Percentiles rank a stretch among this genome's conserved stretches.
These are phyloP conservation scores for Actinia tenebrosa DNA, from an alignment of 64 coral and sea anemone genomes.

Conservation along the genomic window DNA sequence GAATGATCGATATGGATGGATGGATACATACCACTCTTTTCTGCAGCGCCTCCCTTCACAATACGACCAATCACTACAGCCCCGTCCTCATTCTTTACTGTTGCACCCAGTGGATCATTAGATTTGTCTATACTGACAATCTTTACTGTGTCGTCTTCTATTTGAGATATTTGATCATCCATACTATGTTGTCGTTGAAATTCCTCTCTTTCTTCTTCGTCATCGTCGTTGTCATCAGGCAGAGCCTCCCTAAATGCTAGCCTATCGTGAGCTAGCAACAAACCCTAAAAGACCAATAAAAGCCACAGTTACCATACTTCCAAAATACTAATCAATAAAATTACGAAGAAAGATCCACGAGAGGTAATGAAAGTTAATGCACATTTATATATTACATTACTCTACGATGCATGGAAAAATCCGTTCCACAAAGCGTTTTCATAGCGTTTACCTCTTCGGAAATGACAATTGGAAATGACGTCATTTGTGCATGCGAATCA, in stretches of 20 bases:
- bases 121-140: constrained; percentile 94
- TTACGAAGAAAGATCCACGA: too few relatives aligned
- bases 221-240: constrained; percentile 65
- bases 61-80: constrained; percentile 90
- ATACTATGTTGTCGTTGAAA: not conserved
- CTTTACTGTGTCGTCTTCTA: constrained; percentile 85
- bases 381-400: too few relatives aligned
- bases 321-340: not conserved
- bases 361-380: too few relatives aligned
- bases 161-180: constrained; percentile 66
- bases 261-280: constrained; percentile 88
- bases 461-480: too few relatives aligned
- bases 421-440: too few relatives aligned
- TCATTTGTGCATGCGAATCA: too few relatives aligned
- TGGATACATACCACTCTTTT: constrained; percentile 71
- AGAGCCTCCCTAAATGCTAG: constrained; percentile 83
- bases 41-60: constrained; percentile 84
- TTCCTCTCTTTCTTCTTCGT: not conserved
- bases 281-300: constrained; percentile 38
- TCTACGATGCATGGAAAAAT: too few relatives aligned
- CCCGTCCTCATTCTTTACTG: constrained; percentile 90
- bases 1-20: not conserved
- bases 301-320: too few relatives aligned
- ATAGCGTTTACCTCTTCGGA: too few relatives aligned
- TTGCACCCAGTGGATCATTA: constrained; percentile 85